Evolutionary conservation across 2,888 invertebrate species (phyloP).

Genomic region (Biston stratarius): DNA sequence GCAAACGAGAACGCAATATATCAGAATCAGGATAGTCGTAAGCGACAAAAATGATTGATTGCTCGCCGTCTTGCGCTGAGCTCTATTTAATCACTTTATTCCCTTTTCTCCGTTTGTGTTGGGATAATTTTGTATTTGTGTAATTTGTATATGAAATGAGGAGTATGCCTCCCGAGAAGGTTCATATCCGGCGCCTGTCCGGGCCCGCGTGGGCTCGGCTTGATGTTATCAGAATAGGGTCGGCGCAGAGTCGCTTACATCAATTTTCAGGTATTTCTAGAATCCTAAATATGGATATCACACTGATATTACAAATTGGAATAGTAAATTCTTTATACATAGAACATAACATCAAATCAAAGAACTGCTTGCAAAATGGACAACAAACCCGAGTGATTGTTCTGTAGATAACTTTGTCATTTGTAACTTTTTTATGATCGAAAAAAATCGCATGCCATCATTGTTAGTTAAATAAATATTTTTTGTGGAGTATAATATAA

Average conservation of each 20-base stretch:
- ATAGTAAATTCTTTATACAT: no score
- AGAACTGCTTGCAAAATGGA: no score
- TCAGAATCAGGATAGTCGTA: conserved; percentile 77
- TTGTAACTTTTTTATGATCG: no score
- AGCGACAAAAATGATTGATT: conserved; percentile 87
- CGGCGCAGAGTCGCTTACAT: conserved; percentile 59
- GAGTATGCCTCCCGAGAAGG: conserved; percentile 69
- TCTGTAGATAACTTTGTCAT: no score
- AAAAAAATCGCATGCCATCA: no score
- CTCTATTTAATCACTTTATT: conserved; percentile 88
- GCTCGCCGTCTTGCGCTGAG: conserved; percentile 85
- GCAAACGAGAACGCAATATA: conserved; percentile 64
- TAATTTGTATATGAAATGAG: conserved; percentile 86
- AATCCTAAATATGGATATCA: no score
- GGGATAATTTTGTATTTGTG: conserved; percentile 86
- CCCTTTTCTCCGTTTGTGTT: conserved; percentile 86
- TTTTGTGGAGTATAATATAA: no score
- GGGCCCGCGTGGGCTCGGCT: conserved; percentile 66
- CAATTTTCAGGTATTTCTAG: conserved; percentile 41
- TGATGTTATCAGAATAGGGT: conserved; percentile 72
- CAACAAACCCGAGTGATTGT: no score
- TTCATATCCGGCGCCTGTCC: conserved; percentile 77
- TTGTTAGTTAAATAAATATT: no score
- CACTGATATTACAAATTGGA: no score
- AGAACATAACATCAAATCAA: no score